Conservation (phyloP, 2,797 vertebrate species). For the Paedocypris micromegethes region DNA sequence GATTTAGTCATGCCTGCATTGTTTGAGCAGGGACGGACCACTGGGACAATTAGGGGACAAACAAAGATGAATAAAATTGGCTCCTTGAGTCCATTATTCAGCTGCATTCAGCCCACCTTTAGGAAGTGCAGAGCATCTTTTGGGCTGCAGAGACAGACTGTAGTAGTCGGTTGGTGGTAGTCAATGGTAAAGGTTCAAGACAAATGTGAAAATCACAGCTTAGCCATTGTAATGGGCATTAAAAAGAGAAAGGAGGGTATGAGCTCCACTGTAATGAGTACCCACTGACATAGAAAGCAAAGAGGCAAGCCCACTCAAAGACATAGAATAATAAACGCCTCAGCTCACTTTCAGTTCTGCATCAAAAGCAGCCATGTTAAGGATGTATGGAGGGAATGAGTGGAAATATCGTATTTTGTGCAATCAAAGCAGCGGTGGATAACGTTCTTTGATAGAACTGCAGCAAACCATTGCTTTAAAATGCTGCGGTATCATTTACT, state of each 20-base stretch:
- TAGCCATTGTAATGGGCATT: constrained; percentile 35
- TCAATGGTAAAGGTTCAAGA: constrained; percentile 38
- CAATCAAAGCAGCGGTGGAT: constrained; percentile 37
- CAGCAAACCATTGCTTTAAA: constrained; percentile 32
- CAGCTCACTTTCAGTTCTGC: constrained; percentile 22
- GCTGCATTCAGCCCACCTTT: constrained; percentile 1
- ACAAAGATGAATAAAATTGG: neutral
- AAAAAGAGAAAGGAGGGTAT: constrained; percentile 39
- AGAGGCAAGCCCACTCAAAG: constrained; percentile 31
- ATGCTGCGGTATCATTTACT: constrained; percentile 21
- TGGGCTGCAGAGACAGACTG: constrained; percentile 19
- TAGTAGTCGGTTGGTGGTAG: constrained; percentile 19
- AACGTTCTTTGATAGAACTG: constrained; percentile 30
- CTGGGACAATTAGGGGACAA: constrained; percentile 37
- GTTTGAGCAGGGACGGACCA: constrained; percentile 41
- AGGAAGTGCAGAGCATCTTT: neutral
- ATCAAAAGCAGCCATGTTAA: neutral
- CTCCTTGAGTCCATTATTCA: neutral
- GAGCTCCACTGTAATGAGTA: constrained; percentile 47
- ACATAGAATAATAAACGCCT: constrained; percentile 42
- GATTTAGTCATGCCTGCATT: constrained; percentile 34
- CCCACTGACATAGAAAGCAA: constrained; percentile 46
- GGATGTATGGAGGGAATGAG: constrained; percentile 12
- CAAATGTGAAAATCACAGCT: constrained; percentile 48
- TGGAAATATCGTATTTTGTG: constrained; percentile 26